Conservation (phyloP, 92 coral and sea anemone species). For the Galaxea fascicularis region DNA sequence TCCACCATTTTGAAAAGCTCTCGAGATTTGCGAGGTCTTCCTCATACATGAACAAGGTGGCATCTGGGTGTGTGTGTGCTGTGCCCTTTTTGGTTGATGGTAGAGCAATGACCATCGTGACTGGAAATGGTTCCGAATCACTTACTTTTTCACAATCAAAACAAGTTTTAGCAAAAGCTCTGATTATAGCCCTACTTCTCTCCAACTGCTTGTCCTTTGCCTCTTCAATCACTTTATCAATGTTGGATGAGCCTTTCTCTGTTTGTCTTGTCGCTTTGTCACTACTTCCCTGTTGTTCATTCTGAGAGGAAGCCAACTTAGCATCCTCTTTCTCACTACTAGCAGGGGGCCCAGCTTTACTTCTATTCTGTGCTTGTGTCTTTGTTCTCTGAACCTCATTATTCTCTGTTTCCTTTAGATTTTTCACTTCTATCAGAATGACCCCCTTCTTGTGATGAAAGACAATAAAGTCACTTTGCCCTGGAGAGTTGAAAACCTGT, state of each 20-base stretch:
- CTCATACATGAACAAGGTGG: constrained; percentile 28
- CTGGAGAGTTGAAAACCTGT: not conserved
- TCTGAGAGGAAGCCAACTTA: not conserved
- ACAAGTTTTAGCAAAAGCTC: constrained; percentile 6
- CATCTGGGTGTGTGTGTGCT: not conserved
- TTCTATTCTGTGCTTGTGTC: not conserved
- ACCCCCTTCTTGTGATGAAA: constrained; percentile 56
- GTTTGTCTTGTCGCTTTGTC: not conserved
- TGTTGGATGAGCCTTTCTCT: not conserved
- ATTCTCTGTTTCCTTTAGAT: constrained; percentile 2
- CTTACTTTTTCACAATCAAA: not conserved
- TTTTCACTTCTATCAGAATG: constrained; percentile 57
- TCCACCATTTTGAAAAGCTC: constrained; percentile 49
- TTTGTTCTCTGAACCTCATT: not conserved
- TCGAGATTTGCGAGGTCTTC: constrained; percentile 43
- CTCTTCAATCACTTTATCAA: not conserved
- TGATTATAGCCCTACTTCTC: not conserved
- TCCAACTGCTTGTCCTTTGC: not conserved
- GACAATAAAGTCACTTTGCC: constrained; percentile 50
- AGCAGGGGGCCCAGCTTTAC: not conserved
- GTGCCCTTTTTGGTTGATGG: constrained; percentile 50
- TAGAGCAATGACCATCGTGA: constrained; percentile 38
- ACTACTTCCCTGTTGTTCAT: not conserved
- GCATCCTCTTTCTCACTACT: not conserved
- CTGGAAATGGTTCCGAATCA: constrained; percentile 8